Conservation (phyloP, 1,140 invertebrate species). For the Triops longicaudatus region DNA sequence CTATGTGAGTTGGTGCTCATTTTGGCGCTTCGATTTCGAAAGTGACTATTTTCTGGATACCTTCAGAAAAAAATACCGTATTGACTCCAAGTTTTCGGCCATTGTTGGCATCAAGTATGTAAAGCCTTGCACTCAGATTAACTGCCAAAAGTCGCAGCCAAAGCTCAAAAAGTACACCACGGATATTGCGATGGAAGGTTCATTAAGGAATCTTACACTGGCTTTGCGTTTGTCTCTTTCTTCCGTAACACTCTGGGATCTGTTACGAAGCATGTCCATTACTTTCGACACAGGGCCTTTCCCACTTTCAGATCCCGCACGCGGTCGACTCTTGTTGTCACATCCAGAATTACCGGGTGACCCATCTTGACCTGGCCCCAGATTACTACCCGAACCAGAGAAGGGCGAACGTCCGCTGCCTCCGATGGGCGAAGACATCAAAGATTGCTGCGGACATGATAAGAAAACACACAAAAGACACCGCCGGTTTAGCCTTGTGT, state of each 20-base stretch:
- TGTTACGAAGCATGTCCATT: conserved; percentile 77
- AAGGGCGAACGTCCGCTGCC: conserved; percentile 28
- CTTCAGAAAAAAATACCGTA: neutral
- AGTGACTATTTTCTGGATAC: neutral
- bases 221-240: conserved; percentile 63
- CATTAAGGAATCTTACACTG: conserved; percentile 41
- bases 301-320: conserved; percentile 46
- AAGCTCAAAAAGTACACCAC: neutral
- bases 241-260: conserved; percentile 59
- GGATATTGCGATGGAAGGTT: neutral
- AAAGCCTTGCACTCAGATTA: neutral
- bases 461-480: neutral
- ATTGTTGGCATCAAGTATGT: neutral
- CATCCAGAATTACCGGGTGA: conserved; percentile 27
- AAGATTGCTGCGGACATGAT: conserved; percentile 37
- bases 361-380: conserved; percentile 32
- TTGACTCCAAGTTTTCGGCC: neutral
- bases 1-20: neutral
- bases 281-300: conserved; percentile 53
- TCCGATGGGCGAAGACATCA: conserved; percentile 36
- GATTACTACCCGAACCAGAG: conserved; percentile 28
- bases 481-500: neutral
- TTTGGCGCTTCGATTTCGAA: neutral
- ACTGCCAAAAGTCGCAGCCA: neutral
- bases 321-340: conserved; percentile 28